These are phyloP conservation scores for Cololabis saira DNA, from an alignment of 2,113 vertebrate genomes.

Conservation along the genomic window DNA sequence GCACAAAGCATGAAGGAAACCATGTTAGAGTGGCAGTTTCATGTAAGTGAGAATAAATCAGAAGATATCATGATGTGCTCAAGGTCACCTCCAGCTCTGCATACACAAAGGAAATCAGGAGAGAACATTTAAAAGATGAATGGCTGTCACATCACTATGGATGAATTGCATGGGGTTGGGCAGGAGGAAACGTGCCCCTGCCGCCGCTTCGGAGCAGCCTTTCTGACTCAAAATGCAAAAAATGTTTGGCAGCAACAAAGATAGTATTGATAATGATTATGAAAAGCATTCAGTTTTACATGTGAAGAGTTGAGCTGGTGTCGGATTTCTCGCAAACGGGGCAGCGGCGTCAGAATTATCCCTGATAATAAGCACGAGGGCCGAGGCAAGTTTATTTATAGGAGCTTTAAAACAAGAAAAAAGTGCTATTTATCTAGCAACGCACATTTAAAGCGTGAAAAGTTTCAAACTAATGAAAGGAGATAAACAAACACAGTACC, in stretches of 20 bases:
- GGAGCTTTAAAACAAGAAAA: no score
- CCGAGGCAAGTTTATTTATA: no score
- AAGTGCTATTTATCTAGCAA: no score
- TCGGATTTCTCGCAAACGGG: no score
- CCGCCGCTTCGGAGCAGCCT: slow-evolving; percentile 30
- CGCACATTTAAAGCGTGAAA: no score
- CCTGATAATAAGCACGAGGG: no score
- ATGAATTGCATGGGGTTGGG: slow-evolving; percentile 54
- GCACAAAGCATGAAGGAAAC: slow-evolving; percentile 47
- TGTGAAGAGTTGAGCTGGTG: slow-evolving; percentile 7
- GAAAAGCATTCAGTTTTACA: slow-evolving; percentile 27
- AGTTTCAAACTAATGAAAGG: no score
- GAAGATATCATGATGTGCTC: slow-evolving; percentile 65
- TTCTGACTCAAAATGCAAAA: slow-evolving; percentile 44
- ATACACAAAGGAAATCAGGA: slow-evolving; percentile 72
- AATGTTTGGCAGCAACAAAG: slow-evolving; percentile 43
- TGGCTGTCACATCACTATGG: slow-evolving; percentile 68
- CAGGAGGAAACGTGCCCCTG: slow-evolving; percentile 50
- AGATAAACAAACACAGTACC: no score
- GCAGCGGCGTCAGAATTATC: neutral
- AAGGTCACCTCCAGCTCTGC: slow-evolving; percentile 68
- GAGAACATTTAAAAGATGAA: slow-evolving; percentile 77
- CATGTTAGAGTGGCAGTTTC: slow-evolving; percentile 37
- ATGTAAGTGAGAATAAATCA: slow-evolving; percentile 63
- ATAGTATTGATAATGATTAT: slow-evolving; percentile 43